phyloP scores from a whole-genome alignment of 2,113 vertebrate species.

The Mugil cephalus region DNA sequence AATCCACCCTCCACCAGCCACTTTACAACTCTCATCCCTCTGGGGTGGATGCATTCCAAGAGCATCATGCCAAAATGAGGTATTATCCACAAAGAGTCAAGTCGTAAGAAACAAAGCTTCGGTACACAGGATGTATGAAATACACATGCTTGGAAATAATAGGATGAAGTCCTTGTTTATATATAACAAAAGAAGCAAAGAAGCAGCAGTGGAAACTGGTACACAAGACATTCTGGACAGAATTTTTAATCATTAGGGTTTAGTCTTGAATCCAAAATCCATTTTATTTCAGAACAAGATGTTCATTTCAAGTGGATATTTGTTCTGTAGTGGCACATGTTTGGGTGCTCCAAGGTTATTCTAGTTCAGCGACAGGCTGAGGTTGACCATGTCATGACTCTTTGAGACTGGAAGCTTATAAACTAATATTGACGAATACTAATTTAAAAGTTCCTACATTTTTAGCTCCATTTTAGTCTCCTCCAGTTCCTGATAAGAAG shows the following conservation, averaged over 20 bases:
- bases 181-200: background rate
- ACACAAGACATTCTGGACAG: too few relatives aligned
- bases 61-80: conserved; percentile 6
- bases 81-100: conserved; percentile 6
- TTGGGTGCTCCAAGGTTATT: background rate
- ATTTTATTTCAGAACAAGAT: background rate
- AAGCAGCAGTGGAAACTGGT: background rate
- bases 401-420: too few relatives aligned
- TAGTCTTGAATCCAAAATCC: too few relatives aligned
- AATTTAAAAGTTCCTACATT: too few relatives aligned
- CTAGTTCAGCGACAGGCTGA: background rate
- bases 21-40: conserved; percentile 35
- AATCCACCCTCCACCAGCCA: conserved; percentile 34
- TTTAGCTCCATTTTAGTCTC: too few relatives aligned
- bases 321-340: background rate
- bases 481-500: too few relatives aligned
- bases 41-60: background rate
- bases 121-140: background rate
- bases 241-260: too few relatives aligned
- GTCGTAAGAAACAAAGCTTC: background rate
- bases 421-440: too few relatives aligned
- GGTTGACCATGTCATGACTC: background rate
- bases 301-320: background rate
- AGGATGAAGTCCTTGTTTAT: too few relatives aligned
- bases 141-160: background rate